Conservation (phyloP, 2,113 vertebrate species). For the Eolophus roseicapilla region DNA sequence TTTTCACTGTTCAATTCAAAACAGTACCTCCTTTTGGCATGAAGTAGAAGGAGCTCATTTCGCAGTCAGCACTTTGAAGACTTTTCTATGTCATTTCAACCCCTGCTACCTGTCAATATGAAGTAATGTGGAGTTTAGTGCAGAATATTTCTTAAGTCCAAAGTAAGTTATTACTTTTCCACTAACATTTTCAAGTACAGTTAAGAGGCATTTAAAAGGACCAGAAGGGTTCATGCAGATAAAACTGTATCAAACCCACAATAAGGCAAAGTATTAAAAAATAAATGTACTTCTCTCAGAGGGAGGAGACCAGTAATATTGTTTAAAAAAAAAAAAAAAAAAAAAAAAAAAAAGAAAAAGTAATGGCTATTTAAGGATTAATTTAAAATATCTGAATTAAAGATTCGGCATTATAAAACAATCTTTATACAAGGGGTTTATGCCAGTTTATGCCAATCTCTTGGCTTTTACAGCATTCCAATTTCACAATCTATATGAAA, state of each 20-base stretch:
- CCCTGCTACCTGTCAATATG: not conserved
- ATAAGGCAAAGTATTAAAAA: not conserved
- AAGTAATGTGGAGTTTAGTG: not conserved
- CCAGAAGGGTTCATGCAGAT: not conserved
- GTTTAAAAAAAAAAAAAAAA: not conserved
- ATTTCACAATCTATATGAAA: not conserved
- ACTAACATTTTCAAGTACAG: not conserved
- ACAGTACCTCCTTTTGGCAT: constrained; percentile 6
- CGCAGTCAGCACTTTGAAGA: not conserved
- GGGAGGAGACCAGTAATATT: not conserved
- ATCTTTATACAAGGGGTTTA: not conserved
- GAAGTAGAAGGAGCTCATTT: not conserved
- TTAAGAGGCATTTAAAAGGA: not conserved
- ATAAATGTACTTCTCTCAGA: accelerated
- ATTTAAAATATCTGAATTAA: not conserved
- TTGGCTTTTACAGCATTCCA: not conserved
- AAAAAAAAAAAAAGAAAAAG: not conserved
- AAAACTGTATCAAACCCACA: not conserved
- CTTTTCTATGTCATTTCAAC: not conserved
- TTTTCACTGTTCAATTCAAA: not conserved
- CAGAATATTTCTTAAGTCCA: not conserved
- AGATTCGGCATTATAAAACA: not conserved
- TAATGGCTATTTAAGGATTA: not conserved
- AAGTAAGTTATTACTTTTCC: not conserved
- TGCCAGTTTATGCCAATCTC: not conserved